Percentiles rank a stretch among this genome's conserved stretches.
Evolutionary conservation across 2,797 vertebrate genomes (phyloP).

Genomic region (Rallus crepitans): DNA sequence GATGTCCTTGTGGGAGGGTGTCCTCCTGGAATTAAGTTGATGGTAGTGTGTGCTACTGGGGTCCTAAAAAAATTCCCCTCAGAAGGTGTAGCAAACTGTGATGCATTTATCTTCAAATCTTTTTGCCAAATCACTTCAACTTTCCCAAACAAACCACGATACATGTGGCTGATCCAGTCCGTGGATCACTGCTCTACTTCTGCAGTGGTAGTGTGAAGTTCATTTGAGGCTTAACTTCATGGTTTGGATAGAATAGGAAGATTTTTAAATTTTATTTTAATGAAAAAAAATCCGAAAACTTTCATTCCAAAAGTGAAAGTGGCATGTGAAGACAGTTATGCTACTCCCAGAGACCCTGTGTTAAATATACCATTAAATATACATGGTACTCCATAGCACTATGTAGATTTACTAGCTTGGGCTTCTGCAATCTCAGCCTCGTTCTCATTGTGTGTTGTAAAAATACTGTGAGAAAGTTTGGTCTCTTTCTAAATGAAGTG

Average conservation of each 20-base stretch:
- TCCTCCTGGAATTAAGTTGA: neutral
- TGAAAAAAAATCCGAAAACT: neutral
- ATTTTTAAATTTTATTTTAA: neutral
- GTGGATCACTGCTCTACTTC: neutral
- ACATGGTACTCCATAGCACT: accelerated
- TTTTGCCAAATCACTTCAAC: neutral
- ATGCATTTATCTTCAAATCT: neutral
- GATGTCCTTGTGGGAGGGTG: neutral
- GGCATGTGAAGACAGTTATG: neutral
- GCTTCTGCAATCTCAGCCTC: neutral
- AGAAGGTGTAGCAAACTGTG: neutral
- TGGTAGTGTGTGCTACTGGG: neutral
- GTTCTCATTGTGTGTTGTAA: neutral
- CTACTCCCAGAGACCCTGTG: neutral
- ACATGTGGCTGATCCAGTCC: neutral
- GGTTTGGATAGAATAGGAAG: neutral
- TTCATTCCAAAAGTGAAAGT: neutral
- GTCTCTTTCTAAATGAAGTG: neutral
- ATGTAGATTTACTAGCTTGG: neutral
- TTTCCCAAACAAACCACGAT: neutral
- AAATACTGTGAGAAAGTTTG: neutral
- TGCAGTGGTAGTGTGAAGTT: accelerated
- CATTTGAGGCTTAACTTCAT: neutral
- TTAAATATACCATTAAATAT: neutral
- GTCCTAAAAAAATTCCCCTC: neutral